A percentile compares a stretch with the other conserved stretches of the same genome.
phyloP scores from a whole-genome alignment of 2,888 invertebrate species.

The Rhingia campestris region DNA sequence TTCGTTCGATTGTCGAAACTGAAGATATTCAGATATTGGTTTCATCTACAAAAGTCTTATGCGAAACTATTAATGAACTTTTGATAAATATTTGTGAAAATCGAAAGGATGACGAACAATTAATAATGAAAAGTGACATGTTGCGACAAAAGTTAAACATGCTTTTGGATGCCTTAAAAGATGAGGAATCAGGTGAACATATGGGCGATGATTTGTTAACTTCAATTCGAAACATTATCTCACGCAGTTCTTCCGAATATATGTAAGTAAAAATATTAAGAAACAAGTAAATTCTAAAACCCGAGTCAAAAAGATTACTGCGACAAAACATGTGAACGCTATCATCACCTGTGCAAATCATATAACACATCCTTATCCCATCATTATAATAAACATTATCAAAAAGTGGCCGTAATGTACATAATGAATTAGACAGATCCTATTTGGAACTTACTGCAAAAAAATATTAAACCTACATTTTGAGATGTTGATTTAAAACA shows the following conservation, averaged over 20 bases:
- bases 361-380: too few relatives aligned
- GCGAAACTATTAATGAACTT: constrained; percentile 91
- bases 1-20: constrained; percentile 93
- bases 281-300: neutral
- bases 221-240: constrained; percentile 79
- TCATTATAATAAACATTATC: too few relatives aligned
- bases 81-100: constrained; percentile 86
- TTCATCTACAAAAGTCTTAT: constrained; percentile 89
- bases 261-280: constrained; percentile 51
- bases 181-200: constrained; percentile 85
- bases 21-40: constrained; percentile 89
- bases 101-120: constrained; percentile 85
- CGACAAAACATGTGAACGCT: too few relatives aligned
- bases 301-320: too few relatives aligned
- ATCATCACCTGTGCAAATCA: too few relatives aligned
- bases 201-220: constrained; percentile 81
- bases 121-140: constrained; percentile 88
- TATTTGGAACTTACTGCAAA: too few relatives aligned
- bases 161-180: constrained; percentile 88
- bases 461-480: too few relatives aligned
- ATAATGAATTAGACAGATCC: too few relatives aligned
- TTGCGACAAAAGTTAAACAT: constrained; percentile 89
- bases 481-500: too few relatives aligned
- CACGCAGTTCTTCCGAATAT: constrained; percentile 76
- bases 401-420: too few relatives aligned